Base-by-base conservation (phyloP, 92 coral and sea anemone genomes). In the Umimayanthus kanabou region DNA sequence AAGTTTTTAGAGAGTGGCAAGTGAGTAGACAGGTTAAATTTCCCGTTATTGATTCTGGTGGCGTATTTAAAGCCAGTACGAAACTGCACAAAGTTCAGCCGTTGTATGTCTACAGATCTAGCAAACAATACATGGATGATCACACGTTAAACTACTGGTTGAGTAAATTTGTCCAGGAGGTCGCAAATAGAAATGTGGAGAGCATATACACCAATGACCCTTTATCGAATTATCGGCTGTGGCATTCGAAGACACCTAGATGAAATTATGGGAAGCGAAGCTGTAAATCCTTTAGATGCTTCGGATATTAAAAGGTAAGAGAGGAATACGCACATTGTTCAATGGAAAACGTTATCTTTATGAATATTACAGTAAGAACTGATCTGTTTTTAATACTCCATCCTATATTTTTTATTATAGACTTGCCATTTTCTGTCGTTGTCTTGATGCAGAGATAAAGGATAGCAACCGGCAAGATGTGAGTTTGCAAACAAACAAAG, bases 81-180 rank as follows among this genome's bases (percentile, higher is more conserved):
- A 88, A 82, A 58, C 76, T 88, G 91, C 58, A 53, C 83, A 89
- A 89, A 82, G 91, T 82, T 61, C 84, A 89, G 88, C 45, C 84
- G 76, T 89, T n/a, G n/a, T n/a, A n/a, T 79, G 89, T 65, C 85
- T 85, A 85, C 85, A 76, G 88, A 77, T 88, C 72, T 81, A 64
- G 87, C 81, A 88, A 81, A n/a, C n/a, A n/a, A n/a, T n/a, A n/a
- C n/a, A n/a, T n/a, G n/a, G n/a, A n/a, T n/a, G n/a, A n/a, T n/a
- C n/a, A 73, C 37, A 85, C 86, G 92, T 88, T 80, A 80, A 88
- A 88, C 93, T 88, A 81, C 90, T 91, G 93, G 93, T 90, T 91
- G 83, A 80, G 88, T 88, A 82, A 88, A 87, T 91, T 90, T 87
- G 90, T 90, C 81, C 87, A 90, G 87, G 93, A 90, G 87, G 88